Evolutionary conservation across 2,888 invertebrate species (phyloP).

Genomic region (Scaptomyza parva): DNA sequence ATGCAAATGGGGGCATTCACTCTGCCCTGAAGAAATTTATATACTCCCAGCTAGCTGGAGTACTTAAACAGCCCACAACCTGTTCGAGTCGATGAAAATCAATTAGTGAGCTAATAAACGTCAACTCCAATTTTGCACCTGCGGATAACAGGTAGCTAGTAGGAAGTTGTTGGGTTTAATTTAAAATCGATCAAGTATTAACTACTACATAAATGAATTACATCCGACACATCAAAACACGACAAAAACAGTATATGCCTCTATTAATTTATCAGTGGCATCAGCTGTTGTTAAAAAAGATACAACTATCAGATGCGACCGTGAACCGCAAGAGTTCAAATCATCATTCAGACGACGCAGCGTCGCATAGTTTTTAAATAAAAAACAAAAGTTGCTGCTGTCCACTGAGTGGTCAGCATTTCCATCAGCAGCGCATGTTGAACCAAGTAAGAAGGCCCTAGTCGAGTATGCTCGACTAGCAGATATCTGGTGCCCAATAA

Average conservation of each 20-base stretch:
- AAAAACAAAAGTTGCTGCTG: conserved; percentile 35
- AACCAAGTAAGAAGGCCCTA: too few relatives aligned
- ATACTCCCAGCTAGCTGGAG: background rate
- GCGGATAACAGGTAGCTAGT: conserved; percentile 38
- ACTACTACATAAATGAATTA: conserved; percentile 41
- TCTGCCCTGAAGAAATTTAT: conserved; percentile 23
- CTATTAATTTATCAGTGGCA: conserved; percentile 17
- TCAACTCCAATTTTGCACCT: conserved; percentile 27
- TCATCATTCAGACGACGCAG: conserved; percentile 2
- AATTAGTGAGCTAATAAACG: conserved; percentile 56
- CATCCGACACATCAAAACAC: conserved; percentile 40
- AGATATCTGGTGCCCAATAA: too few relatives aligned
- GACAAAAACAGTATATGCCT: conserved; percentile 3
- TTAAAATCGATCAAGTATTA: conserved; percentile 33
- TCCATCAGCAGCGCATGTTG: conserved; percentile 30
- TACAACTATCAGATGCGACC: conserved; percentile 43
- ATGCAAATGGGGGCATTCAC: conserved; percentile 70
- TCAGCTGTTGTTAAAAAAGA: conserved; percentile 13
- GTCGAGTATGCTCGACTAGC: too few relatives aligned
- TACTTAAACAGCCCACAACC: conserved; percentile 20
- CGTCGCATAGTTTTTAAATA: conserved; percentile 28
- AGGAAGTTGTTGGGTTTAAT: conserved; percentile 40
- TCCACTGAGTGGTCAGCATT: conserved; percentile 49
- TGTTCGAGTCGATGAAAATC: conserved; percentile 27
- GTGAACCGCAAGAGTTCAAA: conserved; percentile 66